Percentiles rank a stretch among this genome's conserved stretches.
Evolutionary conservation across 2,797 vertebrate genomes (phyloP).

Genomic region (Alexandromys oeconomus): DNA sequence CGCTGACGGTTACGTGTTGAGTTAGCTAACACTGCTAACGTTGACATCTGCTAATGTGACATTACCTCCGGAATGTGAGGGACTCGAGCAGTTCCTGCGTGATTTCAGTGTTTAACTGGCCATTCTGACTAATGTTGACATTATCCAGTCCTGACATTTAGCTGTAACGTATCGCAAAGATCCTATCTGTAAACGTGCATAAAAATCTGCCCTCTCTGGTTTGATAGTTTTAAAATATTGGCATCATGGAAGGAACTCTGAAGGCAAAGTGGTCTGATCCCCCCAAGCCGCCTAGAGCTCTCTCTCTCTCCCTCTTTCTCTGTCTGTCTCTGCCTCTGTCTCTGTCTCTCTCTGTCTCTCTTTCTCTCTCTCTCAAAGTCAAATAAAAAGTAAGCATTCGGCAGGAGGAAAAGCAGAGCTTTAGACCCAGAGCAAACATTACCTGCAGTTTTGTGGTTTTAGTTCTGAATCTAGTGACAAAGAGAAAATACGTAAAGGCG

Average conservation of each 20-base stretch:
- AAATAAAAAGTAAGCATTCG: constrained; percentile 60
- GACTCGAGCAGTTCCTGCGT: constrained; percentile 10
- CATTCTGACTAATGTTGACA: constrained; percentile 71
- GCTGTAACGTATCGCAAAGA: constrained; percentile 58
- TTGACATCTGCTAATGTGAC: constrained; percentile 59
- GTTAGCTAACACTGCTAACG: constrained; percentile 58
- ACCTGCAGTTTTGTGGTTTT: constrained; percentile 21
- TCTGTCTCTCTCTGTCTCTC: neutral
- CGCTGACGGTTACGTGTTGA: neutral
- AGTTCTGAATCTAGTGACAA: constrained; percentile 33
- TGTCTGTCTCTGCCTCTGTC: too few relatives aligned
- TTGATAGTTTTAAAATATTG: constrained; percentile 71
- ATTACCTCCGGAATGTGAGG: constrained; percentile 32
- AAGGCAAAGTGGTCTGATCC: constrained; percentile 53
- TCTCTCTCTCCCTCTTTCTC: neutral
- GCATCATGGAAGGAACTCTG: constrained; percentile 49
- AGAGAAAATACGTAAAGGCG: constrained; percentile 58
- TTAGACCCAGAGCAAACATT: constrained; percentile 45
- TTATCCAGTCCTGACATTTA: constrained; percentile 75
- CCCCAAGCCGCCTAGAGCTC: constrained; percentile 35
- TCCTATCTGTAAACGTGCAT: constrained; percentile 75
- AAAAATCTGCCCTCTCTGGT: constrained; percentile 60
- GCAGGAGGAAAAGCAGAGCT: constrained; percentile 47
- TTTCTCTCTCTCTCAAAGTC: neutral
- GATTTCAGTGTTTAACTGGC: constrained; percentile 50